Conservation (phyloP, 2,888 invertebrate species). For the Elgonia sp. region DNA sequence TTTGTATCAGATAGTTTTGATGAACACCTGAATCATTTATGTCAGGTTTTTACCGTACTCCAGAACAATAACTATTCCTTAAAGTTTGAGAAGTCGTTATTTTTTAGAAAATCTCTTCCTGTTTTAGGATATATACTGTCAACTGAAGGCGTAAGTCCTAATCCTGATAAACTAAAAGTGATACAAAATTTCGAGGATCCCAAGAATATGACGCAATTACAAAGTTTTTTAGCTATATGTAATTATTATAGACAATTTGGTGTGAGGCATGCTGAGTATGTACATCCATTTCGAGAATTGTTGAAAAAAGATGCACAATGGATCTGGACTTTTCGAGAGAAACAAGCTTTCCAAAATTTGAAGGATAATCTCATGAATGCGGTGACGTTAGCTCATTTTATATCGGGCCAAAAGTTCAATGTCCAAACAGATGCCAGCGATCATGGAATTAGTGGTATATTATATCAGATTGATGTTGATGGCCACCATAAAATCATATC, state of each 20-base stretch:
- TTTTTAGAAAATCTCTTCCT: conserved; percentile 52
- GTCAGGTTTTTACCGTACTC: conserved; percentile 71
- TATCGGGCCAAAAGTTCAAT: not conserved
- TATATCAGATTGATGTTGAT: conserved; percentile 34
- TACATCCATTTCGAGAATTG: conserved; percentile 42
- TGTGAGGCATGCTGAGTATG: conserved; percentile 1
- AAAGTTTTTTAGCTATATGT: conserved; percentile 77
- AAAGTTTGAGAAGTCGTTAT: conserved; percentile 77
- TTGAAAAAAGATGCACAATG: conserved; percentile 10
- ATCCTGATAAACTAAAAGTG: conserved; percentile 72
- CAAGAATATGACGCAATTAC: conserved; percentile 77
- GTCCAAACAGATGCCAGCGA: conserved; percentile 32
- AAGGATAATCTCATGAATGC: conserved; percentile 29
- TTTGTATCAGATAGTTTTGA: conserved; percentile 25
- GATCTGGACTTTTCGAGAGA: conserved; percentile 15
- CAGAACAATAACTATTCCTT: conserved; percentile 75
- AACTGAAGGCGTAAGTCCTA: conserved; percentile 38
- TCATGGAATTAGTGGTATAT: conserved; percentile 24
- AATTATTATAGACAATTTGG: conserved; percentile 69
- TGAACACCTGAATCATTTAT: conserved; percentile 70
- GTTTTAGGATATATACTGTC: conserved; percentile 47
- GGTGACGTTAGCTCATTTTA: conserved; percentile 21
- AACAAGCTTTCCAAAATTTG: conserved; percentile 10
- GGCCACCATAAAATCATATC: conserved; percentile 28
- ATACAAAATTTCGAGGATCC: conserved; percentile 79